These are phyloP conservation scores for Blomia tropicalis DNA, from an alignment of 2,888 invertebrate species.

Conservation along the genomic window DNA sequence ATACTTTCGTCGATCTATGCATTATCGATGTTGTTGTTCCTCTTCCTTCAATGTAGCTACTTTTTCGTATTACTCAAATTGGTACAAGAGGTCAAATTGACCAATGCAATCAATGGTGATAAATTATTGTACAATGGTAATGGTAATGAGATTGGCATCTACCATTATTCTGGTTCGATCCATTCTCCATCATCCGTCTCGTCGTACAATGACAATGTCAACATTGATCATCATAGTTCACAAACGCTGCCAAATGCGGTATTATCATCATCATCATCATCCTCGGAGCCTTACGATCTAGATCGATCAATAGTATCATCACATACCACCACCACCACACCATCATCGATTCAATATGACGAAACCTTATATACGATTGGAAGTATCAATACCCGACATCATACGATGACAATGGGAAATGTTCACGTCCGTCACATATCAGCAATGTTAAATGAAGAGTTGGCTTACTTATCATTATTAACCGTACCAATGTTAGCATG, in stretches of 20 bases:
- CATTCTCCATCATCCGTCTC: not conserved
- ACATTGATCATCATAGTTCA: not conserved
- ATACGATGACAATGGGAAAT: not conserved
- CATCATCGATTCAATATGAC: not conserved
- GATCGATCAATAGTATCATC: not conserved
- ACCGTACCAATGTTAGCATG: conserved; percentile 12
- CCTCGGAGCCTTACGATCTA: not conserved
- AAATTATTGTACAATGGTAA: not conserved
- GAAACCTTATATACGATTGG: too few relatives aligned
- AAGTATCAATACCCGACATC: too few relatives aligned
- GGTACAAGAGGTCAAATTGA: conserved; percentile 4
- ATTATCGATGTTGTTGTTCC: conserved; percentile 1
- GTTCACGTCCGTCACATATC: not conserved
- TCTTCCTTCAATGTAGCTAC: conserved; percentile 4
- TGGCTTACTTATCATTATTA: not conserved
- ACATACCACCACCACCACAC: not conserved
- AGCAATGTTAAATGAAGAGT: conserved; percentile 2
- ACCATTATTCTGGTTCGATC: too few relatives aligned
- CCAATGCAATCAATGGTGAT: not conserved
- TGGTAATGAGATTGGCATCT: too few relatives aligned
- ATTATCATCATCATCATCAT: not conserved
- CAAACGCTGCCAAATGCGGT: not conserved
- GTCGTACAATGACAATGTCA: not conserved
- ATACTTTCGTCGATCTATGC: conserved; percentile 9
- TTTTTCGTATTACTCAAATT: conserved; percentile 9